phyloP scores from a whole-genome alignment of 2,113 vertebrate genomes.

The Pipra filicauda region DNA sequence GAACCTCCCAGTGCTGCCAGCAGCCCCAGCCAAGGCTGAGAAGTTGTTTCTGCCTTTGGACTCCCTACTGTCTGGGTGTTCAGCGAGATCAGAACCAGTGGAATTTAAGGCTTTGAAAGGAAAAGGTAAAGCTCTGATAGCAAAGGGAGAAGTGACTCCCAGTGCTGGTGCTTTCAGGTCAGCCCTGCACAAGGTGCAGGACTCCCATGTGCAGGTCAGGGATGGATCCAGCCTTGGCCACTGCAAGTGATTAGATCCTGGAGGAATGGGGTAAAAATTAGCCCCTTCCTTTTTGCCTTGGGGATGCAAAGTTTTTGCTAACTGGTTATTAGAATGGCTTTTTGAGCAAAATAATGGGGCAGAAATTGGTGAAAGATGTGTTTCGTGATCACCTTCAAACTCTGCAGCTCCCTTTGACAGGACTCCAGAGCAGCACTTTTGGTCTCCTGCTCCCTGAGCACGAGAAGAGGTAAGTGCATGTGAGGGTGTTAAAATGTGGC shows the following conservation, averaged over 20 bases:
- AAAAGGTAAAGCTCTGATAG: background rate
- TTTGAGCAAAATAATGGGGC: background rate
- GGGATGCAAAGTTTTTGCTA: background rate
- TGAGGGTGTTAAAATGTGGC: background rate
- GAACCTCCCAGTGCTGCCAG: rapidly evolving
- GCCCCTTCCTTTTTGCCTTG: background rate
- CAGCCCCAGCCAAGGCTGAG: background rate
- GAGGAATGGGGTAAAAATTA: background rate
- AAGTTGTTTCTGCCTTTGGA: background rate
- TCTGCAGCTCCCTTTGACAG: background rate
- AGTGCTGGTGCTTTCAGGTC: background rate
- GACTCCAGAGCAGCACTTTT: background rate
- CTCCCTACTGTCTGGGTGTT: background rate
- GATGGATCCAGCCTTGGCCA: background rate
- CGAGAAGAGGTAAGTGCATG: background rate
- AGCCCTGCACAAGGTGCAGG: background rate
- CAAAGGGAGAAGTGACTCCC: background rate
- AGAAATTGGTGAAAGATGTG: background rate
- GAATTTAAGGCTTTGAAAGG: background rate
- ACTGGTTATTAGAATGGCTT: background rate
- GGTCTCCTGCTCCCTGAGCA: background rate
- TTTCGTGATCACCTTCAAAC: background rate
- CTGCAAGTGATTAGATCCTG: background rate
- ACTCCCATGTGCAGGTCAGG: rapidly evolving
- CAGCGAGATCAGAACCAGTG: background rate